Evolutionary conservation across 2,888 invertebrate genomes (phyloP).

Genomic region (Odontocerum albicorne): DNA sequence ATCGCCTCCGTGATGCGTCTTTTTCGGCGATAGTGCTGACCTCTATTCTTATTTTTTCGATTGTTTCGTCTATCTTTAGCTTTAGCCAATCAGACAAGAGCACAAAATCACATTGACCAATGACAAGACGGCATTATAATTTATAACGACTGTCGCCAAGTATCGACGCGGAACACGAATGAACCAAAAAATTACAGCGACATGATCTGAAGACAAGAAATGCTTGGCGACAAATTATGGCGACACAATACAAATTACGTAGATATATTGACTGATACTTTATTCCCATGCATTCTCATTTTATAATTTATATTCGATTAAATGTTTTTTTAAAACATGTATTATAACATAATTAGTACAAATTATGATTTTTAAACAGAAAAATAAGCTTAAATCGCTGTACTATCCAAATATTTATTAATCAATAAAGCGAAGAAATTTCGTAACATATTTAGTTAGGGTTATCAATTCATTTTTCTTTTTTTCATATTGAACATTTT

Average conservation of each 20-base stretch:
- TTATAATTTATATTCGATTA: too few relatives aligned
- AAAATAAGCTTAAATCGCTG: too few relatives aligned
- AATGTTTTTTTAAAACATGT: too few relatives aligned
- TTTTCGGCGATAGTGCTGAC: slow-evolving; percentile 28
- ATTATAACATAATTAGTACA: too few relatives aligned
- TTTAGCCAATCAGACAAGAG: slow-evolving; percentile 1
- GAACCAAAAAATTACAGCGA: slow-evolving; percentile 15
- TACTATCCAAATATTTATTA: too few relatives aligned
- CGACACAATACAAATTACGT: slow-evolving; percentile 20
- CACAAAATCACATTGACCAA: slow-evolving; percentile 11
- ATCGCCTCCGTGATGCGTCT: slow-evolving; percentile 23
- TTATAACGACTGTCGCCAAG: neutral
- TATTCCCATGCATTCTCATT: too few relatives aligned
- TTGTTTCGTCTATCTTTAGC: slow-evolving; percentile 9
- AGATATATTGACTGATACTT: too few relatives aligned
- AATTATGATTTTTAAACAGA: too few relatives aligned
- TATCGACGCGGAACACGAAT: slow-evolving; percentile 19
- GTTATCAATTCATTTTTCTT: too few relatives aligned
- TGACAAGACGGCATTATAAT: slow-evolving; percentile 4
- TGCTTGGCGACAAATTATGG: slow-evolving; percentile 16
- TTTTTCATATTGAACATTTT: too few relatives aligned
- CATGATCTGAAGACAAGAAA: slow-evolving; percentile 15
- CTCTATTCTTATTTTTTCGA: slow-evolving; percentile 22
- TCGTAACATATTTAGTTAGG: too few relatives aligned
- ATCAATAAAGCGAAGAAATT: too few relatives aligned